Base-by-base conservation (phyloP, 2,888 invertebrate species). In the Andrena dorsata region DNA sequence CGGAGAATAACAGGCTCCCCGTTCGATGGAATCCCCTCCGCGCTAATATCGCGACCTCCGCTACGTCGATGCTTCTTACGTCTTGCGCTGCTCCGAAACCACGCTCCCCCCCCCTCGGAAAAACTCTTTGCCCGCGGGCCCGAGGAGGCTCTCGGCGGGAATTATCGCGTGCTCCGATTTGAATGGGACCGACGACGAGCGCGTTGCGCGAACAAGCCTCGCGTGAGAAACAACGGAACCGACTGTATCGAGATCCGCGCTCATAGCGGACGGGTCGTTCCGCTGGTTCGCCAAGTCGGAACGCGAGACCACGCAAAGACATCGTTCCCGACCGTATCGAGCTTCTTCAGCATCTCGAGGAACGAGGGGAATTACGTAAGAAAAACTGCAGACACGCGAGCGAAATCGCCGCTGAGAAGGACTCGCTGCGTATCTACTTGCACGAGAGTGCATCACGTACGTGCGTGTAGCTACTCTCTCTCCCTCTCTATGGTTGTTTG, bases 1-100 rank as follows among this genome's bases (percentile, higher is more conserved):
- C 87, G 87, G 90, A 88, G 89, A 91, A 91, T 91, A 91, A 91
- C 90, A 89, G 87, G 80, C 89, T 86, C 76, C 77, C 78, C 76
- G 53, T 77, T 86, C 88, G 84, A 84, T 74, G 84, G 80, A 81
- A 81, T 88, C 82, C 84, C 84, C 78, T 60, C 53, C 71, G 79
- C 79, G 76, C 73, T 86, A 86, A 86, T 85, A 88, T 86, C 76
- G 77, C 76, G 68, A 69, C 65, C 56, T 66, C 65, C 76, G 66
- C 81, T 7, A n/a, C 30, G 51, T 72, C 63, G 78, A n/a, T 49
- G 20, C 20, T n/a, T 53, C 28, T 53, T 23, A 53, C 61, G 13
- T 10, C 41, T 41, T 41, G 13, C 23, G 53, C 26, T 26, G 23
- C 8, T 13, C 56, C 35, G 23, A 32, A 51, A 26, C 53, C 65